phyloP scores from a whole-genome alignment of 2,113 vertebrate genomes.

The Brevimyrus niger region DNA sequence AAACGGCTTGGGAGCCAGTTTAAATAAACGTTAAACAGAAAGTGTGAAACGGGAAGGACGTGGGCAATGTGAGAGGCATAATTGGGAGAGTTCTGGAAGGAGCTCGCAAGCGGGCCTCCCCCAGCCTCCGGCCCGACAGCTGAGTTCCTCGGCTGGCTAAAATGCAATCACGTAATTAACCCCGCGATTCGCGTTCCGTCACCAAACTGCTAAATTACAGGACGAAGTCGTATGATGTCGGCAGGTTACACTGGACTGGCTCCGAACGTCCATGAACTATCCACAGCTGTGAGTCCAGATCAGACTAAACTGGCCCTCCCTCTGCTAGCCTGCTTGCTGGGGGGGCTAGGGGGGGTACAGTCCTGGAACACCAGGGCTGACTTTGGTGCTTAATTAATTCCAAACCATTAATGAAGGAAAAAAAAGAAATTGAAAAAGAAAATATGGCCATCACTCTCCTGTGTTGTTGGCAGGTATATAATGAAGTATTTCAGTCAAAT shows the following conservation, averaged over 20 bases:
- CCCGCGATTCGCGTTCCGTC: not conserved
- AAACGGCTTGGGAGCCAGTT: conserved; percentile 17
- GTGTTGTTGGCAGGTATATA: conserved; percentile 63
- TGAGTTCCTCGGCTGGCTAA: not conserved
- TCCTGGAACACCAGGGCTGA: conserved; percentile 27
- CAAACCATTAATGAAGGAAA: conserved; percentile 56
- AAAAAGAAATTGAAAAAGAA: conserved; percentile 50
- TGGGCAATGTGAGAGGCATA: not conserved
- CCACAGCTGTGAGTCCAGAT: not conserved
- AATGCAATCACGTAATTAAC: not conserved
- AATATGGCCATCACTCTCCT: conserved; percentile 58
- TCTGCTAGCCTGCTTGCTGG: not conserved
- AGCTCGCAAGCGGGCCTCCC: not conserved
- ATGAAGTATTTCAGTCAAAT: conserved; percentile 63
- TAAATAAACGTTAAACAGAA: conserved; percentile 29
- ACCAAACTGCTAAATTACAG: not conserved
- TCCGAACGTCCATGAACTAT: not conserved
- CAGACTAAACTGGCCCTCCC: not conserved
- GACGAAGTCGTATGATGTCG: not conserved
- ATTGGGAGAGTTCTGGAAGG: conserved; percentile 14
- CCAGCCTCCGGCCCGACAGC: not conserved
- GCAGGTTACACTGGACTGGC: not conserved
- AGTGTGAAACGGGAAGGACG: conserved; percentile 1
- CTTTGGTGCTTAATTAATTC: conserved; percentile 55
- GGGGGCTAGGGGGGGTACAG: conserved; percentile 12